These are phyloP conservation scores for Pocillopora meandrina DNA, from an alignment of 92 coral and sea anemone genomes.

Conservation along the genomic window DNA sequence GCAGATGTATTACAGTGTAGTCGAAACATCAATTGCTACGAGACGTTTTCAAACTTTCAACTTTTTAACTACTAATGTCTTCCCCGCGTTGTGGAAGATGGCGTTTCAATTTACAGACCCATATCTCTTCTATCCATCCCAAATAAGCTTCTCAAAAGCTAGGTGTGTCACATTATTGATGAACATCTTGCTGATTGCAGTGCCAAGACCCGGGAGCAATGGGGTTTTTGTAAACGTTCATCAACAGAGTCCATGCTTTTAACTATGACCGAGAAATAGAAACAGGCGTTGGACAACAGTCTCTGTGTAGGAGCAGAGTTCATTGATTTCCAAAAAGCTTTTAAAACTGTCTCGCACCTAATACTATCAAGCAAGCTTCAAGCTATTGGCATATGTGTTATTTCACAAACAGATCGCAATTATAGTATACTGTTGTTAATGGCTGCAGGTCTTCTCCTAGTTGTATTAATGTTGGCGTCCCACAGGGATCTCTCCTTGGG, in stretches of 20 bases:
- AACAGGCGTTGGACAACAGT: constrained; percentile 12
- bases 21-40: too few relatives aligned
- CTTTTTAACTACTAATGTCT: constrained; percentile 6
- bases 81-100: constrained; percentile 29
- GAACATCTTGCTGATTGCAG: constrained; percentile 14
- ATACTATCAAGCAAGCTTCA: constrained; percentile 28
- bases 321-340: constrained; percentile 35
- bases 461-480: constrained; percentile 18
- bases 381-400: constrained; percentile 39
- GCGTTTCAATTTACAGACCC: constrained; percentile 36
- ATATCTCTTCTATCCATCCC: constrained; percentile 32
- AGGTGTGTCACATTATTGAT: constrained; percentile 33
- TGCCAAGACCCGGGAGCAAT: constrained; percentile 22
- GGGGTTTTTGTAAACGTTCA: constrained; percentile 30
- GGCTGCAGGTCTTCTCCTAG: constrained; percentile 22
- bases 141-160: constrained; percentile 33
- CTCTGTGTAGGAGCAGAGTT: constrained; percentile 34
- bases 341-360: constrained; percentile 13
- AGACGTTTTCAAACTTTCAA: too few relatives aligned
- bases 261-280: constrained; percentile 41
- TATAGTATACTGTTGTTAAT: constrained; percentile 4
- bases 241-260: constrained; percentile 25
- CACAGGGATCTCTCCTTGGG: constrained; percentile 4
- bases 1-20: too few relatives aligned
- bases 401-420: constrained; percentile 21